Evolutionary conservation across 1,140 invertebrate species (phyloP).

Genomic region (Holcopasites calliopsidis): DNA sequence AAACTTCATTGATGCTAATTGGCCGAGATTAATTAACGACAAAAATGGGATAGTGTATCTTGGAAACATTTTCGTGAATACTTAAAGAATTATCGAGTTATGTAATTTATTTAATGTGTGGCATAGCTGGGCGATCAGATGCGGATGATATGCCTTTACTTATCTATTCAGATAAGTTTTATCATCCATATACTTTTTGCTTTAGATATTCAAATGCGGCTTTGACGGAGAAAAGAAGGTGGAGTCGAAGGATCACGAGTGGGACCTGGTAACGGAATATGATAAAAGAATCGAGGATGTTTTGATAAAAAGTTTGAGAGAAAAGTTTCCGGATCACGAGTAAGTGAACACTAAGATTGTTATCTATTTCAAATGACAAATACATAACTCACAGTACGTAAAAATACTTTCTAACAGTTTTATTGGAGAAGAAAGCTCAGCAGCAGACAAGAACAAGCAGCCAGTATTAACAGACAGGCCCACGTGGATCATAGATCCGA

Average conservation of each 20-base stretch:
- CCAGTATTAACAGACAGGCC: constrained; percentile 88
- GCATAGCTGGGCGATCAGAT: too few relatives aligned
- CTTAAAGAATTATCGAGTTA: too few relatives aligned
- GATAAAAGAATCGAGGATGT: constrained; percentile 89
- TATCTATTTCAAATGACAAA: not conserved
- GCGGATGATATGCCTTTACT: not conserved
- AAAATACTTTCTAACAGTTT: constrained; percentile 81
- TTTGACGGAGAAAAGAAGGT: constrained; percentile 83
- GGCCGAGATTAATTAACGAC: not conserved
- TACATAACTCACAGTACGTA: not conserved
- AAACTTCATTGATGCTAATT: not conserved
- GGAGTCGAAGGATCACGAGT: constrained; percentile 85
- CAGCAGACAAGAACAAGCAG: constrained; percentile 78
- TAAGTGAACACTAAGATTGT: constrained; percentile 71
- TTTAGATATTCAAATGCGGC: constrained; percentile 61
- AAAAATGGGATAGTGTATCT: too few relatives aligned
- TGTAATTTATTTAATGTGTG: too few relatives aligned
- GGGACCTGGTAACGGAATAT: constrained; percentile 90
- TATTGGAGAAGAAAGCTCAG: constrained; percentile 89
- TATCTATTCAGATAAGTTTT: constrained; percentile 19
- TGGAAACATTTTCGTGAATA: too few relatives aligned
- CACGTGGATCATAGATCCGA: constrained; percentile 95
- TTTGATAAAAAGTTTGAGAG: constrained; percentile 82
- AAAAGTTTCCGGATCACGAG: constrained; percentile 87
- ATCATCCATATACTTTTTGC: not conserved